Evolutionary conservation across 2,113 vertebrate genomes (phyloP), one percentile per base, ranked within the genome.

Genomic region (Hemicordylus capensis): DNA sequence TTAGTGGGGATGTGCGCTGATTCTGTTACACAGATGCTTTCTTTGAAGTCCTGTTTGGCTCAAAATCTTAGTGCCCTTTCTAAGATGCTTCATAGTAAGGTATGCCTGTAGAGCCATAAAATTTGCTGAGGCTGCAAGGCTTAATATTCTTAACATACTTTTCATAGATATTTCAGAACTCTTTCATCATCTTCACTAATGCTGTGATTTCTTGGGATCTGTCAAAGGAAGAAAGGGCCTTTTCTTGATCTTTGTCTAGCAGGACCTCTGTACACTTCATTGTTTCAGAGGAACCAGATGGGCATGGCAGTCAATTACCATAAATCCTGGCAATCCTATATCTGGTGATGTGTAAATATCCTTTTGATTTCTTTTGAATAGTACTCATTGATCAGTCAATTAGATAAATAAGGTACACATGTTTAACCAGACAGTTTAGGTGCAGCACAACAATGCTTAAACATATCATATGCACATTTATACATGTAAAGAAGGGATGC

Each of bases 261-360:
- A 82, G 76, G 87, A 89, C 64, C 91, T 92, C 85, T 88, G 90
- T 0, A 51, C 90, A 92, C 88, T 93, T 94, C 93, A 91, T 76
- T 92, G 92, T 89, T 94, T 93, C 94, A 91, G 92, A 94, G 91
- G 90, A 95, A 94, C 92, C 89, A 96, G 92, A 96, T 76, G 94
- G 91, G 91, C 89, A 87, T 80, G 86, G 91, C 91, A 94, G 93
- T 92, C 90, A 95, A 77, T 95, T 93, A 94, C 83, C 91, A 94
- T 94, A 93, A 91, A 94, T 94, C 88, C 85, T 93, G 77, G 51
- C 87, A 88, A 88, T 89, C 92, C 87, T 79, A 94, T 93, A 92
- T 94, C 89, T 93, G 90, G 90, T 93, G 90, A 95, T 86, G 80
- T 92, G 91, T 93, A 95, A 95, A 91, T 93, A 90, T 91, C 90